These are phyloP conservation scores for Chaetura pelagica DNA, from an alignment of 2,113 vertebrate genomes.

Conservation along the genomic window DNA sequence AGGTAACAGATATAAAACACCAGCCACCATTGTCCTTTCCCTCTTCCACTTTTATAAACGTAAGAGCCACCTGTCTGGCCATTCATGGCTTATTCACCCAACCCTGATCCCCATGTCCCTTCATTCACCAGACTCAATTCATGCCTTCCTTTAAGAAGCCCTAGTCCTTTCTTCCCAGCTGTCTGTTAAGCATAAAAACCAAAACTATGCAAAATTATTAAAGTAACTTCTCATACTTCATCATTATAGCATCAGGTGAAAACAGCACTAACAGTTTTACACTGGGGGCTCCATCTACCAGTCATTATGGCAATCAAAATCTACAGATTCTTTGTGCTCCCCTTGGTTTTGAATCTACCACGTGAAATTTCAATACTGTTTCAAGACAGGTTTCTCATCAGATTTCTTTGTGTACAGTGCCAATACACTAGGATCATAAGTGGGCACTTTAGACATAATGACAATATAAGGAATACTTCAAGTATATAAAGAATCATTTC, in stretches of 20 bases:
- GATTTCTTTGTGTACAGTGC: background rate
- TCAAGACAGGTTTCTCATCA: background rate
- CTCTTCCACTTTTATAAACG: background rate
- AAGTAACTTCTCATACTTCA: background rate
- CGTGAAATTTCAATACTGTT: background rate
- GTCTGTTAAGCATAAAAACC: background rate
- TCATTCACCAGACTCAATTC: background rate
- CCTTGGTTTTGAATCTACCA: background rate
- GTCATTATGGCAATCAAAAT: background rate
- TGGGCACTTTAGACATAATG: background rate
- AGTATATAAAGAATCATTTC: background rate
- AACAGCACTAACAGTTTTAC: background rate
- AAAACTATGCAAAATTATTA: background rate
- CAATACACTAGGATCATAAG: background rate
- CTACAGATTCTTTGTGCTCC: background rate
- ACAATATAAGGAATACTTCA: background rate
- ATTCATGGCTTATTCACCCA: background rate
- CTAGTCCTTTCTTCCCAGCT: background rate
- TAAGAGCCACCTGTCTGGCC: rapidly evolving
- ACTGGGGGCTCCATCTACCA: background rate
- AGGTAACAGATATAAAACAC: background rate
- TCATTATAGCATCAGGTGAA: background rate
- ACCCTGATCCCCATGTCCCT: rapidly evolving
- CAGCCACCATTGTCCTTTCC: background rate
- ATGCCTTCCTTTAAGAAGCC: background rate